Evolutionary conservation across 2,113 vertebrate species (phyloP).

Genomic region (Ciconia boyciana): DNA sequence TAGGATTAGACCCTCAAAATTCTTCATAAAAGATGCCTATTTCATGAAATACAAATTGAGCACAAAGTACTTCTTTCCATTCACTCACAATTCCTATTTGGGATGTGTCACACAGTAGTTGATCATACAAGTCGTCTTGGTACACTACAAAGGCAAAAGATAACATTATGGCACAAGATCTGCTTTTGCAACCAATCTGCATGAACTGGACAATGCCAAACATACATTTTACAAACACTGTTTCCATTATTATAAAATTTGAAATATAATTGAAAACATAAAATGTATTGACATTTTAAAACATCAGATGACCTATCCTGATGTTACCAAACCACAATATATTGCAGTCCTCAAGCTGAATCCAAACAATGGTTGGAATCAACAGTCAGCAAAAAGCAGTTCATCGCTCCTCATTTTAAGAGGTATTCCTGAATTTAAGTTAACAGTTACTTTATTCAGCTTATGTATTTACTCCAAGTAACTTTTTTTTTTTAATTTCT

Average conservation of each 20-base stretch:
- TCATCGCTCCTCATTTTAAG: not conserved
- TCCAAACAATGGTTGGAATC: not conserved
- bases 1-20: not conserved
- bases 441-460: not conserved
- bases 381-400: not conserved
- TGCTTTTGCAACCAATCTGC: not conserved
- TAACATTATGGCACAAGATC: not conserved
- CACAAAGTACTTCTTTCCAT: not conserved
- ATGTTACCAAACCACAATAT: not conserved
- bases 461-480: not conserved
- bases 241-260: not conserved
- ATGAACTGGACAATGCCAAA: not conserved
- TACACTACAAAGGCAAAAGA: not conserved
- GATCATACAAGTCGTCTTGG: not conserved
- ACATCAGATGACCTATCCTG: not conserved
- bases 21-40: not conserved
- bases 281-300: not conserved
- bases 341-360: not conserved
- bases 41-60: not conserved
- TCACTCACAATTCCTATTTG: not conserved
- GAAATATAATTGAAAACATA: not conserved
- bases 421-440: not conserved
- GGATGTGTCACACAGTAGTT: not conserved
- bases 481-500: not conserved
- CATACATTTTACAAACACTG: not conserved